Percentiles rank a stretch among this genome's conserved stretches.
Evolutionary conservation across 2,113 vertebrate genomes (phyloP).

Genomic region (Pygoscelis adeliae): DNA sequence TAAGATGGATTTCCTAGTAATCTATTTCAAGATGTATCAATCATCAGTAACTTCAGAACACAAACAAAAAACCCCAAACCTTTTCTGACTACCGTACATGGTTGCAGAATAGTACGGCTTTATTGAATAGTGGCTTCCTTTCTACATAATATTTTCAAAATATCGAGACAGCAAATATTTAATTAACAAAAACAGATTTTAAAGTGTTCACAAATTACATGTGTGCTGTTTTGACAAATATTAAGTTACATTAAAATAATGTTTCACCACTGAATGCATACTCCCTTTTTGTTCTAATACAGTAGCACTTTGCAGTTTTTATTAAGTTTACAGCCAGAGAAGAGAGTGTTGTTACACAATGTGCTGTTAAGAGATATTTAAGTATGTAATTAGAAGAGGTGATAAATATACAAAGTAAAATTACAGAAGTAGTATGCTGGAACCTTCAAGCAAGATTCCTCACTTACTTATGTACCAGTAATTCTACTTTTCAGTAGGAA

Average conservation of each 20-base stretch:
- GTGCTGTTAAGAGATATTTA: not conserved
- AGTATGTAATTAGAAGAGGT: not conserved
- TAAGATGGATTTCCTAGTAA: not conserved
- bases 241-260: not conserved
- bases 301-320: not conserved
- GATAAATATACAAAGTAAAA: not conserved
- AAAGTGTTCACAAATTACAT: not conserved
- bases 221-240: not conserved
- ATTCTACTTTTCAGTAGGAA: not conserved
- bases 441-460: not conserved
- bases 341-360: not conserved
- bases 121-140: not conserved
- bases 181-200: not conserved
- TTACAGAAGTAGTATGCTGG: not conserved
- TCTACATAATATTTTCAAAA: not conserved
- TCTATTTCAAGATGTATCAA: not conserved
- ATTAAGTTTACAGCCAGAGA: not conserved
- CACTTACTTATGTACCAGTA: not conserved
- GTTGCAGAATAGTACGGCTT: not conserved
- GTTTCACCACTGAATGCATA: not conserved
- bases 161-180: not conserved
- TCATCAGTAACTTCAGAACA: not conserved
- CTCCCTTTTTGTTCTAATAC: not conserved
- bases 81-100: rapidly evolving
- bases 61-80: not conserved